Base-by-base conservation (phyloP, 2,888 invertebrate species). In the Coremacera marginata region DNA sequence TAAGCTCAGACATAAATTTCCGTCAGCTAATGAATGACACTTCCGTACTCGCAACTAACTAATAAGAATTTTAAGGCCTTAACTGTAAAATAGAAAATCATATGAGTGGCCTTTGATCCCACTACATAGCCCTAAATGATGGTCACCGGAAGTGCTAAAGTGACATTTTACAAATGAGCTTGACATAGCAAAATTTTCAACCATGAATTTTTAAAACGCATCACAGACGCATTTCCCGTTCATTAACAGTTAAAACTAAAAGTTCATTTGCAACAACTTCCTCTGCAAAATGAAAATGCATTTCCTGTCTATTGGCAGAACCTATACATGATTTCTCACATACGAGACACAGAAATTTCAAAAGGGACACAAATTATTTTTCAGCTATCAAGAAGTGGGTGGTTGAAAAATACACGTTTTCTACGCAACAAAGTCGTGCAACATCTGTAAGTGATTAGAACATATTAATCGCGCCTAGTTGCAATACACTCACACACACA, bases 231-330 rank as follows among this genome's bases (percentile, higher is more conserved):
- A 74, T 74, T 74, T 74, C 74, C 75, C 75, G 75, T 70, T 70
- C 70, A 75, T 70, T 68, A 81, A 74, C 74, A 52, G 74, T 74
- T 74, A 83, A 88, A 88, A 88, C 88, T 88, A 88, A 88, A 88
- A 86, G 84, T 86, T 88, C 84, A 88, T 88, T 88, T 87, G 86
- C 82, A 83, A 83, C 82, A 82, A 86, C 86, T 87, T 88, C 88
- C 88, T 87, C 79, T 84, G 82, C 83, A 81, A 86, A 85, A 88
- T 87, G 87, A 84, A 88, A 87, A 85, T 86, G 87, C 88, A 88
- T 88, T 88, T 88, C 88, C 88, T 88, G 87, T 83, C 79, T 79
- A 31, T 75, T 78, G 77, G 5, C 44, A 78, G 82, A 80, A 44
- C 44, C 44, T 44, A 44, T 11, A 11, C 4, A 11, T 8, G 8